Percentiles rank a stretch among this genome's conserved stretches.
phyloP scores from a whole-genome alignment of 2,113 vertebrate genomes.

The Lichenostomus cassidix region DNA sequence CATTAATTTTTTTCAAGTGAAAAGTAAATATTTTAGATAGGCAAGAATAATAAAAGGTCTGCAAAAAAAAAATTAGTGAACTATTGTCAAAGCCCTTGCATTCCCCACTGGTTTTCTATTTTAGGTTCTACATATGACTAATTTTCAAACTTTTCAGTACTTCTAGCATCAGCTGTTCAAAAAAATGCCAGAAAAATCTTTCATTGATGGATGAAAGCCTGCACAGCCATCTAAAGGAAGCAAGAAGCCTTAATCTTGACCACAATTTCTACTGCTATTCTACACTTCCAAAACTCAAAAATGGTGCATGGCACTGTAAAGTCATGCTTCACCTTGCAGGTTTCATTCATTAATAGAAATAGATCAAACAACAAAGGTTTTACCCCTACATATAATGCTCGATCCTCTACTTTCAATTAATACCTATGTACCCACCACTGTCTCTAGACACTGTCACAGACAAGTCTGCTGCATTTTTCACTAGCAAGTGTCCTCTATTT shows the following conservation, averaged over 20 bases:
- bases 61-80: background rate
- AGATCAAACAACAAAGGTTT: background rate
- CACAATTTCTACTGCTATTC: background rate
- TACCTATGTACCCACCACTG: accelerated
- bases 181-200: background rate
- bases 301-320: accelerated
- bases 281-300: background rate
- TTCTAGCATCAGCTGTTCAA: background rate
- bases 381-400: accelerated
- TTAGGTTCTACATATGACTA: background rate
- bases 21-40: background rate
- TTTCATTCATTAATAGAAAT: background rate
- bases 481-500: background rate
- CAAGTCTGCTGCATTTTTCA: background rate
- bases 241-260: background rate
- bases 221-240: background rate
- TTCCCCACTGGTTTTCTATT: background rate
- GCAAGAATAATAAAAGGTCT: background rate
- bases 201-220: background rate
- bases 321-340: background rate
- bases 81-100: background rate
- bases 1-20: background rate
- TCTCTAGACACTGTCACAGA: background rate
- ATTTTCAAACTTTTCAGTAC: background rate
- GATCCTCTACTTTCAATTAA: background rate